These are phyloP conservation scores for Rhagoletis pomonella DNA, from an alignment of 1,140 invertebrate species.

Conservation along the genomic window DNA sequence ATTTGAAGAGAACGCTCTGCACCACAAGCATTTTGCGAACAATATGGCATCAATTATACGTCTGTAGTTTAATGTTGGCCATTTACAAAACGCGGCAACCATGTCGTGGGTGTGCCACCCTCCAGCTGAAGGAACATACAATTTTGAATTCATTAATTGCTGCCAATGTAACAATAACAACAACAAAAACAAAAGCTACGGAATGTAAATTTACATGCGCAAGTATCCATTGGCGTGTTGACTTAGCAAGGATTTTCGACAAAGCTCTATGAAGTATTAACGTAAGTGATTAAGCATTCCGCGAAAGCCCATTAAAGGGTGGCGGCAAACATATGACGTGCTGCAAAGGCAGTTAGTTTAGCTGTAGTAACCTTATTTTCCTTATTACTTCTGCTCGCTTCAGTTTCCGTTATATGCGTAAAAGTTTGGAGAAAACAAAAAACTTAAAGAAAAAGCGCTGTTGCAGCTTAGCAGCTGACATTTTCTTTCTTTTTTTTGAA, in stretches of 20 bases:
- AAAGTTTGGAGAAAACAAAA: conserved; percentile 8
- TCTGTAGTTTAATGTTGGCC: conserved; percentile 26
- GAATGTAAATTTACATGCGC: not conserved
- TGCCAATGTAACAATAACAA: conserved; percentile 26
- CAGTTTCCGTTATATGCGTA: too few species aligned
- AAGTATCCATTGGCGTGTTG: not conserved
- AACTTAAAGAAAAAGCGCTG: not conserved
- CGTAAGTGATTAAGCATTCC: not conserved
- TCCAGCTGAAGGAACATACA: not conserved
- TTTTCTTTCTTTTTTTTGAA: not conserved
- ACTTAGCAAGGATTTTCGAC: conserved; percentile 17
- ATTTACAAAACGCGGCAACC: conserved; percentile 9
- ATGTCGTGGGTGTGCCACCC: not conserved
- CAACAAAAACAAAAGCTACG: not conserved
- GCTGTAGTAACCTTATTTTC: not conserved
- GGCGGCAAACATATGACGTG: not conserved
- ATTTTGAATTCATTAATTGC: conserved; percentile 52
- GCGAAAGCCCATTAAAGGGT: not conserved
- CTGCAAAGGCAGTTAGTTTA: not conserved
- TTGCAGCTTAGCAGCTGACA: conserved; percentile 27
- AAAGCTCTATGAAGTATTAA: not conserved
- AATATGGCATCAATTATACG: not conserved
- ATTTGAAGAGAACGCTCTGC: too few species aligned
- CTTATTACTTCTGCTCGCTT: not conserved
- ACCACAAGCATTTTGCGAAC: not conserved